Base-by-base conservation (phyloP, 2,888 invertebrate species). In the Drosophila acutilabella region DNA sequence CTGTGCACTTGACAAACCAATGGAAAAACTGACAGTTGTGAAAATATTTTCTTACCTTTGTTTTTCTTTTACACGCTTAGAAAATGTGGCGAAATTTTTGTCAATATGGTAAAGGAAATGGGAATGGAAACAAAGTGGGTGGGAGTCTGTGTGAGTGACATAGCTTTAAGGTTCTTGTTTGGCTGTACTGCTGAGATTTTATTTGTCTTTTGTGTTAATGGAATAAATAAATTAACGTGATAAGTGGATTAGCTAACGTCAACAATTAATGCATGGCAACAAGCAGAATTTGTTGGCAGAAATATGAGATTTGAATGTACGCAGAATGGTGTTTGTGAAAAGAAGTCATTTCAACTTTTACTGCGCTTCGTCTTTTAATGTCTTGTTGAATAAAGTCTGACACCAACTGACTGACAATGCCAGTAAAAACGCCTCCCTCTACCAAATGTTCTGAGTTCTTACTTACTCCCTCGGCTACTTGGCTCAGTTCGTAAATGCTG, bases 261-360 rank as follows among this genome's bases (percentile, higher is more conserved):
- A 64, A 73, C 73, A 72, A 73, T 77, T 76, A 73, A 60, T 45
- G 65, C 59, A 44, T 36, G 38, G 57, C 60, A 68, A 60, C 53
- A 56, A 54, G 60, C 10, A 18, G 33, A 38, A 56, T 60, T 71
- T 75, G 62, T 58, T 26, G 20, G 57, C 47, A 51, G 51, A 67
- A 64, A 69, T 60, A 53, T 57, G 52, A 45, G 57, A 61, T 23
- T 38, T 52, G 41, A 61, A 66, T 26, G 38, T 40, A 47, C 44
- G 42, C 42, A 30, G 48, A 13, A 45, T 33, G 51, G 11, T 51
- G 40, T 26, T 36, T 62, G 50, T 40, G 45, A 67, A 64, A 54
- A 65, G 69, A 81, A 77, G 75, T 73, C 76, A 85, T 82, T 85
- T 80, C 69, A 80, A 75, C 80, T 75, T 80, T 71, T 54, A 58